Evolutionary conservation across 2,888 invertebrate species (phyloP).

Genomic region (Stenolophus ochropezus): DNA sequence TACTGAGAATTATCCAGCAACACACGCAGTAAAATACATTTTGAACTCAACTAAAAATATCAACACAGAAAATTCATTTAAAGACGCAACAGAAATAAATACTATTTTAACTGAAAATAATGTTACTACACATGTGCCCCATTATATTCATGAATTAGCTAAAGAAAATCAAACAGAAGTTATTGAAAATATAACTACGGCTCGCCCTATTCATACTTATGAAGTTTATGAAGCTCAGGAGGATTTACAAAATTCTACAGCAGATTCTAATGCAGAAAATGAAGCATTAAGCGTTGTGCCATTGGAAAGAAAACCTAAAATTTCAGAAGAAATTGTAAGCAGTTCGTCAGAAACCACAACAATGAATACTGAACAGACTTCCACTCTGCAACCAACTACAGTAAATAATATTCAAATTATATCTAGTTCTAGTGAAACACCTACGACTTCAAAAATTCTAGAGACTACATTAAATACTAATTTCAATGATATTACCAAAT

Average conservation of each 20-base stretch:
- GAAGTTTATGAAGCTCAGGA: conserved; percentile 36
- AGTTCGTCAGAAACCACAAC: conserved; percentile 41
- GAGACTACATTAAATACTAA: background rate
- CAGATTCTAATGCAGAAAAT: conserved; percentile 24
- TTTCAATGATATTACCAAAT: conserved; percentile 20
- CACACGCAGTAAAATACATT: conserved; percentile 4
- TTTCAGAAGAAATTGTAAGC: conserved; percentile 35
- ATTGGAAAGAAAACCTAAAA: conserved; percentile 24
- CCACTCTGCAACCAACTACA: conserved; percentile 40
- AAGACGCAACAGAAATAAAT: background rate
- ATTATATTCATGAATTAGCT: conserved; percentile 58
- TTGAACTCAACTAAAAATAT: background rate
- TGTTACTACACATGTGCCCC: conserved; percentile 45
- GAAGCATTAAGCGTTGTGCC: conserved; percentile 42
- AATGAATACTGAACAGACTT: conserved; percentile 13
- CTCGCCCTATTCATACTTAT: background rate
- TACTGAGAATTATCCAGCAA: conserved; percentile 26
- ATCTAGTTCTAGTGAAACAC: background rate
- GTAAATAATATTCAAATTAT: conserved; percentile 32
- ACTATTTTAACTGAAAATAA: conserved; percentile 10
- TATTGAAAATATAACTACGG: background rate
- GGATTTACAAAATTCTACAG: background rate
- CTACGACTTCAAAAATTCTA: conserved; percentile 3
- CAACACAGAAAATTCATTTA: background rate
- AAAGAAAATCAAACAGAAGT: conserved; percentile 51